Evolutionary conservation across 35 echinoderm and acorn worm species (phyloP), one percentile per base, ranked within the genome.

Genomic region (Diadema setosum): DNA sequence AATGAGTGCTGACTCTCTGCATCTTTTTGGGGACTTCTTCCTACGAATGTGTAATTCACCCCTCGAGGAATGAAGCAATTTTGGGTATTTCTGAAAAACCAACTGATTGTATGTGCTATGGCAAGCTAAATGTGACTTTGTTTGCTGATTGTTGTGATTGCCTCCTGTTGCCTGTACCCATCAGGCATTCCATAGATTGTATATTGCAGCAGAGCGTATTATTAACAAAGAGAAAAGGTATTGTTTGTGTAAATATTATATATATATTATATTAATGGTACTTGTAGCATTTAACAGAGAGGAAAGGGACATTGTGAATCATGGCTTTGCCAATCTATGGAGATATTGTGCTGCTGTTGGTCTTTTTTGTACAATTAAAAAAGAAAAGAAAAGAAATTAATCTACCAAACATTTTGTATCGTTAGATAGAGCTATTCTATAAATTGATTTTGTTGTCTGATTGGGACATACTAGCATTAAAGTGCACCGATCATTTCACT

Each of bases 191-290:
- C 73, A 78, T 44, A 78, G 73, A 78, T 34, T 78, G 73, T 78
- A 78, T 41, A 78, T 78, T 78, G n/a, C 11, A 26, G 33, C 73
- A 78, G 73, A 78, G 63, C 40, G 39, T 78, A 39, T 78, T 78
- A 78, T 78, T 33, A 78, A 9, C n/a, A 11, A 52, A n/a, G n/a
- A 9, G n/a, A 36, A 78, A 78, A 67, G 27, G 27, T 67, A 67
- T 67, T 78, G 40, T 78, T 78, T 78, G 40, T 78, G 73, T 78
- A 78, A 78, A 78, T 78, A 78, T 36, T 78, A 52, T 78, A 78
- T 78, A 78, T 78, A 78, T 78, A 42, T 42, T 78, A 44, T 67
- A 67, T 67, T 41, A 78, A 78, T 78, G 73, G 73, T 78, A 78
- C 73, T 78, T 78, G 73, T 78, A 43, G 73, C n/a, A 44, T 35